Percentiles rank a stretch among this genome's conserved stretches.
phyloP scores from a whole-genome alignment of 2,888 invertebrate species.

The Agrotis puta region DNA sequence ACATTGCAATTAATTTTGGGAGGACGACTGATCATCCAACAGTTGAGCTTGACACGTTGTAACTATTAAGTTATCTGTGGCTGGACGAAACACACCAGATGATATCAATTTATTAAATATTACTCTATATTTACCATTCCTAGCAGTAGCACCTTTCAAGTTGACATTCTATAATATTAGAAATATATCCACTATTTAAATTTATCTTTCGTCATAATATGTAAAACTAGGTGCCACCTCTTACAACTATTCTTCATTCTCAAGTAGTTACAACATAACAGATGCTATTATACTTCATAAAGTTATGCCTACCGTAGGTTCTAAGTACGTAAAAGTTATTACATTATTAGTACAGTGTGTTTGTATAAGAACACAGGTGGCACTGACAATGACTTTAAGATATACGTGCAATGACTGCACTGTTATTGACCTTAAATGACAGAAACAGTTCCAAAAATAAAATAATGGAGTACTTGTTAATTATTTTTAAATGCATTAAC shows the following conservation, averaged over 20 bases:
- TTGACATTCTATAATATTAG: background rate
- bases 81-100: background rate
- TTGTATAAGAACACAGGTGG: slow-evolving; percentile 1
- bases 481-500: too few species aligned
- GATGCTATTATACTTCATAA: slow-evolving; percentile 4
- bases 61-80: too few species aligned
- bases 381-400: background rate
- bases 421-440: background rate
- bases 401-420: slow-evolving; percentile 8
- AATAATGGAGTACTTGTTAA: too few species aligned
- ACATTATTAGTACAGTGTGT: background rate
- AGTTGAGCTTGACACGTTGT: too few species aligned
- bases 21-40: background rate
- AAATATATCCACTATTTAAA: background rate
- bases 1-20: background rate
- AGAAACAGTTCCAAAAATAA: too few species aligned
- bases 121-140: too few species aligned
- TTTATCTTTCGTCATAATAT: background rate
- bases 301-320: background rate
- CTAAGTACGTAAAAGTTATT: too few species aligned
- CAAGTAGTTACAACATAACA: background rate
- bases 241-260: background rate
- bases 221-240: background rate
- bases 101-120: too few species aligned
- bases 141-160: background rate